Conservation (phyloP, 2,797 vertebrate genomes). For the Epinephelus malabaricus region DNA sequence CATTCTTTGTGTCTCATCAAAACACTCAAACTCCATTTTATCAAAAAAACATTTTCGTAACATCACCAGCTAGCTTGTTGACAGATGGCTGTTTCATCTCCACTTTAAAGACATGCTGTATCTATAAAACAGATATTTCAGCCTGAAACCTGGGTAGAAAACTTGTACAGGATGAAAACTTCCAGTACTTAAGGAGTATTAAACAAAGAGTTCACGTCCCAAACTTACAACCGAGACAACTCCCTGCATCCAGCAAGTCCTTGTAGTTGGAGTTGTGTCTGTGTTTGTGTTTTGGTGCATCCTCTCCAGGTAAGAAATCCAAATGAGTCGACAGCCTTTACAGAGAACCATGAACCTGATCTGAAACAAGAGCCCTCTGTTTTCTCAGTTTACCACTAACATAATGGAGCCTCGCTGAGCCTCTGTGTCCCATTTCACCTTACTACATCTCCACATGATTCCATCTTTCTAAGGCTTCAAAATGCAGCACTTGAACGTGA, state of each 20-base stretch:
- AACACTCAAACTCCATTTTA: no score
- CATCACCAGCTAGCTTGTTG: no score
- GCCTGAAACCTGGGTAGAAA: no score
- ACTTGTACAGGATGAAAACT: no score
- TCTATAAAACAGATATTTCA: not conserved
- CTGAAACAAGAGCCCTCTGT: conserved; percentile 38
- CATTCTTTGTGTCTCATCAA: no score
- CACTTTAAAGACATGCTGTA: not conserved
- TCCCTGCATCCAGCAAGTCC: not conserved
- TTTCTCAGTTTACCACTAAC: conserved; percentile 16
- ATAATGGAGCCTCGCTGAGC: not conserved
- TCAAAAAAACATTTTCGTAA: no score
- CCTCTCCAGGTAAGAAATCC: not conserved
- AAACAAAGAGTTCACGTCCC: no score
- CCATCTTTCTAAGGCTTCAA: conserved; percentile 8
- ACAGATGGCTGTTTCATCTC: no score
- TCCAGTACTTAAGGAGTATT: no score
- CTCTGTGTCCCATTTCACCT: conserved; percentile 32
- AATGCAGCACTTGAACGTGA: conserved; percentile 4
- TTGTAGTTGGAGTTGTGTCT: not conserved
- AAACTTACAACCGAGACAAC: not conserved
- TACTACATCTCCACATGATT: not conserved
- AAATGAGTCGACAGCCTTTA: not conserved
- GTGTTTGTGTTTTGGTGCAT: conserved; percentile 2
- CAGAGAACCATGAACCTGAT: conserved; percentile 5